phyloP scores from a whole-genome alignment of 1,140 invertebrate genomes.

The Musca vetustissima region DNA sequence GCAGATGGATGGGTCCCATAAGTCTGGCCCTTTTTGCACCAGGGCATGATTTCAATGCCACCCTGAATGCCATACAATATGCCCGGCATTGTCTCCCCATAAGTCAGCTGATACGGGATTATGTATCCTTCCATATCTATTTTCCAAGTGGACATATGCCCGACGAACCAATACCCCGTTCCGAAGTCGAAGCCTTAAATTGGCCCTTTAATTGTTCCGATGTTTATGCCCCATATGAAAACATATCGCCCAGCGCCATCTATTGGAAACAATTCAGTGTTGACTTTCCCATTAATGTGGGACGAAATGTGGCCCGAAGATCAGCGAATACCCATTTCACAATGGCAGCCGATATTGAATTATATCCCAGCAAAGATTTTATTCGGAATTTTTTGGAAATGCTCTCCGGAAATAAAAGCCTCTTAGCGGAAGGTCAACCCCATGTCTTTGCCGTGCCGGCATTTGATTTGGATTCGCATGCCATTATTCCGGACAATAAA shows the following conservation, averaged over 20 bases:
- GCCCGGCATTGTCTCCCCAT: slow-evolving; percentile 65
- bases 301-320: slow-evolving; percentile 79
- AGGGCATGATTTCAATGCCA: slow-evolving; percentile 66
- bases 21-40: slow-evolving; percentile 77
- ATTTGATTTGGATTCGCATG: slow-evolving; percentile 40
- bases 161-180: slow-evolving; percentile 63
- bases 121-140: slow-evolving; percentile 83
- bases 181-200: slow-evolving; percentile 59
- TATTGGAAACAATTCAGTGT: slow-evolving; percentile 77
- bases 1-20: slow-evolving; percentile 69
- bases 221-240: slow-evolving; percentile 64
- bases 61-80: slow-evolving; percentile 68
- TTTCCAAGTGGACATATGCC: slow-evolving; percentile 81
- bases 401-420: slow-evolving; percentile 65
- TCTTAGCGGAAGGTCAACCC: neutral
- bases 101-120: slow-evolving; percentile 67
- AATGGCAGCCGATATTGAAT: slow-evolving; percentile 83
- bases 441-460: slow-evolving; percentile 43
- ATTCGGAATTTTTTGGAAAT: slow-evolving; percentile 76
- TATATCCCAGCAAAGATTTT: slow-evolving; percentile 78
- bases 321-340: slow-evolving; percentile 79
- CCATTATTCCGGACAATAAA: slow-evolving; percentile 69
- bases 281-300: slow-evolving; percentile 85
- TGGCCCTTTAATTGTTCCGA: slow-evolving; percentile 65
- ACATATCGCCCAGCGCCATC: slow-evolving; percentile 61